Base-by-base conservation (phyloP, 2,888 invertebrate species). In the Folsomia candida region DNA sequence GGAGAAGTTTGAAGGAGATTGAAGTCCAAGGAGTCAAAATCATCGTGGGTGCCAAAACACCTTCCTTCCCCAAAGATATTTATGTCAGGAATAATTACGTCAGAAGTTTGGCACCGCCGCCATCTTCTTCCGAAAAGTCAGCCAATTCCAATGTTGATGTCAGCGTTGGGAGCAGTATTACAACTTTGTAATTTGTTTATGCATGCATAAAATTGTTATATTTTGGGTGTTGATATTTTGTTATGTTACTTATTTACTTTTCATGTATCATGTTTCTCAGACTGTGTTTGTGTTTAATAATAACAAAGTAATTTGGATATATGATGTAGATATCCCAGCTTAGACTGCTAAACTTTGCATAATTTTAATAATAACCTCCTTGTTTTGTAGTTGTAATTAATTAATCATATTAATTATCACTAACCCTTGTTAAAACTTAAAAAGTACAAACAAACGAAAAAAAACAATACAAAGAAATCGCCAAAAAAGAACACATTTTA, bases 41-140 rank as follows among this genome's bases (percentile, higher is more conserved):
- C 66, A 90, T 94, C 62, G 90, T 92, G 67, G 92, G 92, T 0
- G 87, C 91, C 0, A 86, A 93, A 72, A 89, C 92, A 54, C 93
- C 93, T 0, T 93, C 94, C 81, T 91, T 92, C 77, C 91, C 91
- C 68, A 89, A 89, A 64, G 91, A 92, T 80, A 89, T 18, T 28
- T 62, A 37, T 37, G 14, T 14, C 6, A 37, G 37, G 37, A 37
- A 37, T 37, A 37, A 37, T 37, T 37, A 37, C 37, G 37, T 37
- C 6, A 37, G 37, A 37, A 37, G 37, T 37, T 37, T 37, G 14
- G 37, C 37, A 14, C 37, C 37, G 37, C 4, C 37, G 37, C 37
- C 37, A 37, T 4, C 37, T 37, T 14, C 37, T 37, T n/a, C n/a
- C n/a, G n/a, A n/a, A n/a, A n/a, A n/a, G n/a, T n/a, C n/a, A n/a